These are phyloP conservation scores for Aphyosemion australe DNA, from an alignment of 2,113 vertebrate genomes.

Conservation along the genomic window DNA sequence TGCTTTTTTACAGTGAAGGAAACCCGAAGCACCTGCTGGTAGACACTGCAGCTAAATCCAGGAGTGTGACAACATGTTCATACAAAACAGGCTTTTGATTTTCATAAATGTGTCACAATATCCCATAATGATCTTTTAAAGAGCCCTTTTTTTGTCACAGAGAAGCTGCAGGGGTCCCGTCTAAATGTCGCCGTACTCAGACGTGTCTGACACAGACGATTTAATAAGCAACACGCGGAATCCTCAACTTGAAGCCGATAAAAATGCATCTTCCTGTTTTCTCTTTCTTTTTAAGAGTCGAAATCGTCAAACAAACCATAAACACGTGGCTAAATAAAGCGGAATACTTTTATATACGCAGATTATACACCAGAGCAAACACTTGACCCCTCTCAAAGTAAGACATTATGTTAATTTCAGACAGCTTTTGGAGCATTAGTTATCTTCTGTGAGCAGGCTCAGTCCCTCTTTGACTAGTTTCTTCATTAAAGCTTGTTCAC, in stretches of 20 bases:
- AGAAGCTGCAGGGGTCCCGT: constrained; percentile 32
- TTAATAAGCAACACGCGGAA: constrained; percentile 40
- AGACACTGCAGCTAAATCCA: constrained; percentile 3
- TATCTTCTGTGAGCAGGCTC: constrained; percentile 60
- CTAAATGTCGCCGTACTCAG: constrained; percentile 20
- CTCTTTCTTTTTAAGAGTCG: not conserved
- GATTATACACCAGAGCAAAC: not conserved
- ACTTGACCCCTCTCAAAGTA: not conserved
- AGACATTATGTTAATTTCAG: constrained; percentile 15
- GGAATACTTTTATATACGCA: not conserved
- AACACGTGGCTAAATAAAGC: not conserved
- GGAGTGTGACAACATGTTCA: constrained; percentile 12
- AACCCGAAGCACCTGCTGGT: constrained; percentile 5
- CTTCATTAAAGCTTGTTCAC: constrained; percentile 29
- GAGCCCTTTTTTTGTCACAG: constrained; percentile 6
- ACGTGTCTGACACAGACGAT: not conserved
- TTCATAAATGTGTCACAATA: not conserved
- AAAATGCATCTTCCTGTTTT: not conserved
- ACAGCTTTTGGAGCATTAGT: constrained; percentile 12
- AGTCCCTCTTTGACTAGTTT: constrained; percentile 42
- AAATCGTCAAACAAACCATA: not conserved
- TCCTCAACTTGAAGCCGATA: constrained; percentile 1
- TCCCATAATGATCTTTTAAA: constrained; percentile 15
- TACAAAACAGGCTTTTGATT: not conserved
- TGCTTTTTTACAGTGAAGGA: constrained; percentile 1